A percentile compares a stretch with the other conserved stretches of the same genome.
Conservation (phyloP, 2,113 vertebrate species). For the Prolemur simus region DNA sequence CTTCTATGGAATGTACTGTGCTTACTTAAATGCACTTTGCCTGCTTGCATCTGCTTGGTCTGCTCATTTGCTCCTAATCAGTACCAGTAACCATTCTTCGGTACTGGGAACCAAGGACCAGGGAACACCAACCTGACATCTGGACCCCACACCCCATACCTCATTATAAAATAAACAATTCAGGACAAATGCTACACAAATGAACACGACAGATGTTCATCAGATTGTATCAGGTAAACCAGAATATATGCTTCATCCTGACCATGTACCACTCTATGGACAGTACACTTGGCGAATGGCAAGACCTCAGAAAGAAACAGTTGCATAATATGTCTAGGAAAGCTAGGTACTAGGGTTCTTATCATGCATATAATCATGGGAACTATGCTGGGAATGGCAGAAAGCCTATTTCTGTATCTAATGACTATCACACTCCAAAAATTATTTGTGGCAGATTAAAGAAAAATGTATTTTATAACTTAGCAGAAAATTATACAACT, state of each 20-base stretch:
- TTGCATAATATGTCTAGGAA: not conserved
- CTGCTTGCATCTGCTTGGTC: no score
- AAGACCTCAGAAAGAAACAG: not conserved
- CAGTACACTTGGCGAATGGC: not conserved
- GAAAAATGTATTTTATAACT: not conserved
- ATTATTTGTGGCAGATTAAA: not conserved
- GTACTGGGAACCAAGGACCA: no score
- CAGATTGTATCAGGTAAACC: not conserved
- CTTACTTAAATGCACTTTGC: no score
- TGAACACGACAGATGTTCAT: not conserved
- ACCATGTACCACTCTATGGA: not conserved
- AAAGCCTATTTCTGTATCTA: not conserved
- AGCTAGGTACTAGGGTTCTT: not conserved
- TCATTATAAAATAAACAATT: not conserved
- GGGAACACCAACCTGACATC: no score
- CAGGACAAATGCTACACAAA: not conserved
- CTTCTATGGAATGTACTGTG: no score
- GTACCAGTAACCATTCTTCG: no score
- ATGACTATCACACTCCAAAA: not conserved
- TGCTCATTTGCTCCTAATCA: no score
- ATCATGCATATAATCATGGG: not conserved
- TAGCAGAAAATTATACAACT: not conserved
- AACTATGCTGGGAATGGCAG: accelerated
- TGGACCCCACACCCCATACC: no score
- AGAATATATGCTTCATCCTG: not conserved